A percentile compares a stretch with the other conserved stretches of the same genome.
Evolutionary conservation across 2,797 vertebrate species (phyloP).

Genomic region (Aselliscus stoliczkanus): DNA sequence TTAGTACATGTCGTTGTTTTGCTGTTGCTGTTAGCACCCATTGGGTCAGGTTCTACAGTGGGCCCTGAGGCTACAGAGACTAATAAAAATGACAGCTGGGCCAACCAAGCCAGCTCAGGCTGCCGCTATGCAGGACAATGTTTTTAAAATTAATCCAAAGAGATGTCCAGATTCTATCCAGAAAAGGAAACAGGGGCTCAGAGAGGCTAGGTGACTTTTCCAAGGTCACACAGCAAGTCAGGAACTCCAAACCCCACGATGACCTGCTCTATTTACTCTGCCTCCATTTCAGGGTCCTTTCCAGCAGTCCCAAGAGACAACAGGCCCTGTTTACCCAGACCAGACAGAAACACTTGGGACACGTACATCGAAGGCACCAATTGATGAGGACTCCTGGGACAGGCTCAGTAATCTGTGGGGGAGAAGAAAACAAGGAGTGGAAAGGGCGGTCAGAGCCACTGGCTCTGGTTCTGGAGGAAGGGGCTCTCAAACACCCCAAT

Average conservation of each 20-base stretch:
- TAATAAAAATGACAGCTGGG: not conserved
- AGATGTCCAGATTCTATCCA: not conserved
- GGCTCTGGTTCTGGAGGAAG: not conserved
- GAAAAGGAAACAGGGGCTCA: not conserved
- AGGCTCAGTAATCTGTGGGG: conserved; percentile 32
- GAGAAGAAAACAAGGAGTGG: not conserved
- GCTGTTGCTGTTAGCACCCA: not conserved
- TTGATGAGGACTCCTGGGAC: conserved; percentile 31
- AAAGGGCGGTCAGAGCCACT: not conserved
- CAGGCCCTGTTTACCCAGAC: not conserved
- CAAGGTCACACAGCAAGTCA: not conserved
- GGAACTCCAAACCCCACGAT: not conserved
- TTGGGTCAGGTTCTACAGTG: not conserved
- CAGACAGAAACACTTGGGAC: not conserved
- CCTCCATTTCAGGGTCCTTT: not conserved
- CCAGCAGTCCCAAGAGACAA: not conserved
- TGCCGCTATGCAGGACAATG: not conserved
- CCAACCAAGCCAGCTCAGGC: not conserved
- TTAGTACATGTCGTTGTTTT: not conserved
- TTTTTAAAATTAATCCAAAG: not conserved
- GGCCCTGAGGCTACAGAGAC: not conserved
- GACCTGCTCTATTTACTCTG: not conserved
- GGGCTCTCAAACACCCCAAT: not conserved
- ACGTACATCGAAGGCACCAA: conserved; percentile 30
- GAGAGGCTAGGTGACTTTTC: not conserved